Evolutionary conservation across 2,888 invertebrate species (phyloP).

Genomic region (Harpalus rubripes): DNA sequence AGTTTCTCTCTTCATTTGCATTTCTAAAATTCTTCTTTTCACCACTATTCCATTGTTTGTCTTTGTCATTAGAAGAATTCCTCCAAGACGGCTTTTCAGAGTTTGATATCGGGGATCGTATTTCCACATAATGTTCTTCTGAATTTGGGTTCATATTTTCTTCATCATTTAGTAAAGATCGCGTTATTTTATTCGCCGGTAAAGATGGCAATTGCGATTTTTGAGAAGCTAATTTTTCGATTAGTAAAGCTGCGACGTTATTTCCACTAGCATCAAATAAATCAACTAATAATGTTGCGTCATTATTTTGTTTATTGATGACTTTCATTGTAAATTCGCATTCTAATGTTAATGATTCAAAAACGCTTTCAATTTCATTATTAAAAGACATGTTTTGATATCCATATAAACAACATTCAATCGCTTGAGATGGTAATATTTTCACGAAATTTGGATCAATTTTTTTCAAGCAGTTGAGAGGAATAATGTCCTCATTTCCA

Average conservation of each 20-base stretch:
- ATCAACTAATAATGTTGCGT: slow-evolving; percentile 81
- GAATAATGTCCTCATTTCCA: slow-evolving; percentile 93
- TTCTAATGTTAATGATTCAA: slow-evolving; percentile 86
- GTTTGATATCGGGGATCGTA: slow-evolving; percentile 1
- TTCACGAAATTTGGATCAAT: slow-evolving; percentile 83
- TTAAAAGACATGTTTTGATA: slow-evolving; percentile 80
- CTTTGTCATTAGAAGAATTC: slow-evolving; percentile 39
- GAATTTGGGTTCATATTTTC: slow-evolving; percentile 41
- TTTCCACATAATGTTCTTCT: slow-evolving; percentile 14
- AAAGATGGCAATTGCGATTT: slow-evolving; percentile 72
- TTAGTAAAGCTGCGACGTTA: slow-evolving; percentile 75
- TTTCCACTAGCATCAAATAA: slow-evolving; percentile 79
- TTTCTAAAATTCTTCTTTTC: slow-evolving; percentile 70
- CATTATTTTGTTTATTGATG: slow-evolving; percentile 78
- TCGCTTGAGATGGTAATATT: slow-evolving; percentile 85
- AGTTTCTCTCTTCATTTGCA: slow-evolving; percentile 72
- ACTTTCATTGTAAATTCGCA: slow-evolving; percentile 82
- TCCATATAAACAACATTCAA: slow-evolving; percentile 87
- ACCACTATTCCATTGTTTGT: slow-evolving; percentile 67
- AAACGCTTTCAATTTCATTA: slow-evolving; percentile 80
- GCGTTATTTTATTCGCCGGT: slow-evolving; percentile 38
- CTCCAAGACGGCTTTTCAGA: slow-evolving; percentile 47
- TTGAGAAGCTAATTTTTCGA: slow-evolving; percentile 74
- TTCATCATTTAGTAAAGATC: slow-evolving; percentile 26
- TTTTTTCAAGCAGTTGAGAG: slow-evolving; percentile 80